Conservation (phyloP, 1,140 invertebrate species). For the Lepidostoma basale region DNA sequence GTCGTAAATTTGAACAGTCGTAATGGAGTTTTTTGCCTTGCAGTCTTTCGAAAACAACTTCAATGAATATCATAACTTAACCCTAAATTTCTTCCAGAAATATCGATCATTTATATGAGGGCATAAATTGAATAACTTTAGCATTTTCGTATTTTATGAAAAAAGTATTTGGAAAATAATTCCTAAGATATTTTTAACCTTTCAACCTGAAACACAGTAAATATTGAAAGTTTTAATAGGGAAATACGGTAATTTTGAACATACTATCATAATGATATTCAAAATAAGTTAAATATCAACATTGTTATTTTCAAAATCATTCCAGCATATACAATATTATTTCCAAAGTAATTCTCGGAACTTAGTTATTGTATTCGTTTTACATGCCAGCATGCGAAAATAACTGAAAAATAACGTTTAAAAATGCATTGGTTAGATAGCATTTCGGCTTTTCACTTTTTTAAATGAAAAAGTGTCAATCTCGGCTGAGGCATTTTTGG, state of each 20-base stretch:
- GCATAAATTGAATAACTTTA: slow-evolving; percentile 13
- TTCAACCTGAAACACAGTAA: too few species aligned
- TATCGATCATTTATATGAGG: slow-evolving; percentile 16
- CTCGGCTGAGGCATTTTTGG: slow-evolving; percentile 6
- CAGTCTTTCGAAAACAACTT: slow-evolving; percentile 23
- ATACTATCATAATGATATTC: too few species aligned
- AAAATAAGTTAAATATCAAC: too few species aligned
- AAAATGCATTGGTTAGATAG: too few species aligned
- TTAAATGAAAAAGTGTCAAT: slow-evolving; percentile 18
- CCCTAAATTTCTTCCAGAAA: slow-evolving; percentile 15
- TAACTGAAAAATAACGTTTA: too few species aligned
- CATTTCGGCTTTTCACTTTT: not conserved
- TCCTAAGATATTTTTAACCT: not conserved
- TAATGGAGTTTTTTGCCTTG: slow-evolving; percentile 34
- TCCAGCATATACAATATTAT: too few species aligned
- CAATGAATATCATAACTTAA: slow-evolving; percentile 1
- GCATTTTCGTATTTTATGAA: not conserved
- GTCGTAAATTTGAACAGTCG: slow-evolving; percentile 42
- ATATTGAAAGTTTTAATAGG: too few species aligned
- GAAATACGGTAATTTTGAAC: too few species aligned
- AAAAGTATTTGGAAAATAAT: not conserved
- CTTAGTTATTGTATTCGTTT: too few species aligned
- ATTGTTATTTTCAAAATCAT: too few species aligned
- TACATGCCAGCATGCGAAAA: too few species aligned
- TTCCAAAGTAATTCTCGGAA: too few species aligned